phyloP scores from a whole-genome alignment of 2,113 vertebrate genomes.

The Steatornis caripensis region DNA sequence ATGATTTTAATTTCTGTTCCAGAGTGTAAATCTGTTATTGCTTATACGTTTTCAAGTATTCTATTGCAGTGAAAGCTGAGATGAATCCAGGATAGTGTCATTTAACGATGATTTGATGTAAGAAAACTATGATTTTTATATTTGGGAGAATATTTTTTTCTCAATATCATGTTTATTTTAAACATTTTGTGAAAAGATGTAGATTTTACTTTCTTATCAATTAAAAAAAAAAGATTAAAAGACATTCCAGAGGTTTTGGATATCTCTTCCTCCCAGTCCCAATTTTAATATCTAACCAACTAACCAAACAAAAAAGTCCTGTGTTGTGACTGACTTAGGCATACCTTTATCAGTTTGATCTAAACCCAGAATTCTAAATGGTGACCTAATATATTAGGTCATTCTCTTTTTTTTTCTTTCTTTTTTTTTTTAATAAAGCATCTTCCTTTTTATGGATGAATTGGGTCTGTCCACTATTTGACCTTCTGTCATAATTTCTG shows the following conservation, averaged over 20 bases:
- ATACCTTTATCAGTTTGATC: neutral
- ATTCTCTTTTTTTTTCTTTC: neutral
- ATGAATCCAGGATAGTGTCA: neutral
- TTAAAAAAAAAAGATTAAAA: neutral
- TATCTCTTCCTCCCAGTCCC: neutral
- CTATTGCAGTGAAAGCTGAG: neutral
- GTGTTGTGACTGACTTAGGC: neutral
- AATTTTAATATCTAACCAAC: neutral
- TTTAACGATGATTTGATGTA: neutral
- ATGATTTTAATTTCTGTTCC: neutral
- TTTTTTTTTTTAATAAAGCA: neutral
- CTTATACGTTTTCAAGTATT: neutral
- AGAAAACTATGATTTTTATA: neutral
- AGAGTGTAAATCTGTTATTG: neutral
- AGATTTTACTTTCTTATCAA: neutral
- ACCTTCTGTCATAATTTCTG: slow-evolving; percentile 69
- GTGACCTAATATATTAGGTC: neutral
- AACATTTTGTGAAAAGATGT: neutral
- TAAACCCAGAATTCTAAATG: neutral
- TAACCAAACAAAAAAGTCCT: neutral
- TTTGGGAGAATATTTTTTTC: neutral
- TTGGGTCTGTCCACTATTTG: slow-evolving; percentile 64
- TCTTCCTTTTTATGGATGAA: slow-evolving; percentile 58
- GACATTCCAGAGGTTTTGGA: neutral
- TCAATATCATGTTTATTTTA: neutral